Percentiles rank a stretch among this genome's conserved stretches.
phyloP scores from a whole-genome alignment of 2,113 vertebrate species.

The Elaphurus davidianus region DNA sequence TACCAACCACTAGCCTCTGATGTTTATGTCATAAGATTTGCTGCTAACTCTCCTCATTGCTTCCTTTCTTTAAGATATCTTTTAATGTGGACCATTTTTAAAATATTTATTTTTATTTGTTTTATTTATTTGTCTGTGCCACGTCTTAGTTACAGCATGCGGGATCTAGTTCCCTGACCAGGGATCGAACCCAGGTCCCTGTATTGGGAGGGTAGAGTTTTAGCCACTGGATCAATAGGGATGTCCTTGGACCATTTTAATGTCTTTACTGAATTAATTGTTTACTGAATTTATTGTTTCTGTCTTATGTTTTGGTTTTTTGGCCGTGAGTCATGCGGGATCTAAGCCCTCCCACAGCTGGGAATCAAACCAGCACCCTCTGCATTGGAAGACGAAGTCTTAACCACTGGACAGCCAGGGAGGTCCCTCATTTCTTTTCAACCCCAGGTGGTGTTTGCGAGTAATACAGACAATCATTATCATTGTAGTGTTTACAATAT shows the following conservation, averaged over 20 bases:
- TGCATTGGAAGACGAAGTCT: background rate
- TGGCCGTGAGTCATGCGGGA: background rate
- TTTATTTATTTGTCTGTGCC: background rate
- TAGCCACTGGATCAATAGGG: background rate
- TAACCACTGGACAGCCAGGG: background rate
- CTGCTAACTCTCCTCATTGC: background rate
- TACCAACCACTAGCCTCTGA: background rate
- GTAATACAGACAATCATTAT: background rate
- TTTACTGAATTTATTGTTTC: background rate
- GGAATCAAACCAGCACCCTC: background rate
- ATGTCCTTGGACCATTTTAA: background rate
- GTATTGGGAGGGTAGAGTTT: background rate
- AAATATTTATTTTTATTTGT: background rate
- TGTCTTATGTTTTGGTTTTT: background rate
- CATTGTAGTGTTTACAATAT: background rate
- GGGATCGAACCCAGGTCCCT: background rate
- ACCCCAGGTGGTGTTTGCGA: background rate
- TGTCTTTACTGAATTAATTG: background rate
- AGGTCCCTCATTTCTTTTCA: background rate
- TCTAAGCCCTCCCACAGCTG: background rate
- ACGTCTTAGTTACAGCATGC: rapidly evolving
- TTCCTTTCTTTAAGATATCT: background rate
- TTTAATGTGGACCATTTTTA: background rate
- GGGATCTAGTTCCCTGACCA: background rate
- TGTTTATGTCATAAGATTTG: background rate